Base-by-base conservation (phyloP, 2,888 invertebrate species). In the Cheilosia pagana region DNA sequence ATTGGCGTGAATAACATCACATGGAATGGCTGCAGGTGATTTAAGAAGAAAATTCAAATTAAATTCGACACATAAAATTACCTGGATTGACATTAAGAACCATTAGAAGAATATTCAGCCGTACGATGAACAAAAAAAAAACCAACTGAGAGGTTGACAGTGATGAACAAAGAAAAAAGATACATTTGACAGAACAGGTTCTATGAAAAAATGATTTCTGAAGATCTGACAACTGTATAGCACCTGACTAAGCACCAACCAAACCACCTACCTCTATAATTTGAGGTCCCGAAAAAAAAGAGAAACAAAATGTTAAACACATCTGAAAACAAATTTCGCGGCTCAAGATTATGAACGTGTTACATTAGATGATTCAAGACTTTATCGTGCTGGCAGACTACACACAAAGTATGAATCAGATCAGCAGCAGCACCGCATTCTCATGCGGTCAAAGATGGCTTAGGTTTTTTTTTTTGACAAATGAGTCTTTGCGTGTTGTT, bases 41-140 rank as follows among this genome's bases (percentile, higher is more conserved):
- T 53, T 14, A n/a, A 57, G 41, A 48, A 53, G 43, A 35, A 77
- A 68, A 77, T 70, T 50, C 62, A 52, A 77, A 77, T 60, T 60
- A 52, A 76, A 53, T 62, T 62, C 62, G 68, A 62, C 68, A 62
- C 55, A 62, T 55, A 48, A 62, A 35, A 76, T 60, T 62, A 45
- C 62, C 68, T 35, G n/a, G 19, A 76, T 60, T 76, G 60, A 43
- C 67, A 77, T 68, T 68, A 68, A 68, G 35, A 68, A 50, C 67
- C 75, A 75, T 76, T 76, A 45, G 7, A 12, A 12, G 35, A 35
- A 3, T 45, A 3, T 45, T 45, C 16, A 19, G 16, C 3, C 3
- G 16, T 7, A 19, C 2, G 45, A 6, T 7, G 7, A 45, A 19
- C 4, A 1, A 19, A 16, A 45, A 16, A 6, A 43, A 6, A 19